Percentiles rank a stretch among this genome's conserved stretches.
Evolutionary conservation across 2,113 vertebrate species (phyloP).

Genomic region (Dasyprocta punctata): DNA sequence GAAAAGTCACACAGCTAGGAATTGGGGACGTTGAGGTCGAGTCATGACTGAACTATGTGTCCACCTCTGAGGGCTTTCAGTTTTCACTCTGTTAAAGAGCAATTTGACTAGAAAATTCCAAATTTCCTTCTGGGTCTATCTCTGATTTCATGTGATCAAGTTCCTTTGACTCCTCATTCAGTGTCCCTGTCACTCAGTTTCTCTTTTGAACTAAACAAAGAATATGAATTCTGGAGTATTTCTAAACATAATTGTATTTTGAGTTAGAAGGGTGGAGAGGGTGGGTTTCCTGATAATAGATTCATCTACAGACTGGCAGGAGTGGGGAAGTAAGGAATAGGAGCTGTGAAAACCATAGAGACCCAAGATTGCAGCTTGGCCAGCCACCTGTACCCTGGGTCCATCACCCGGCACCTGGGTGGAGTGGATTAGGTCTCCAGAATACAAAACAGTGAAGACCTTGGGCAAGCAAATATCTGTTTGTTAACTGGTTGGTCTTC

Average conservation of each 20-base stretch:
- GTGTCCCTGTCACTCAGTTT: neutral
- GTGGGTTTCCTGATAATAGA: neutral
- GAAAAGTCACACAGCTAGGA: neutral
- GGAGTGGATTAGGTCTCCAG: neutral
- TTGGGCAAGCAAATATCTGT: neutral
- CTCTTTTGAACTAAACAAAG: neutral
- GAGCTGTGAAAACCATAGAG: neutral
- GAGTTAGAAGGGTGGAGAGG: neutral
- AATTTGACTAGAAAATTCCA: neutral
- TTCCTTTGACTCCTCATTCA: neutral
- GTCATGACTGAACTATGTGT: neutral
- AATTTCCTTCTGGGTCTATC: no score
- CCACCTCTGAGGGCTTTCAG: neutral
- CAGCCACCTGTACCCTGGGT: neutral
- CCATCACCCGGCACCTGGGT: neutral
- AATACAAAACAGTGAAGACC: neutral
- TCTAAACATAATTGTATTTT: constrained; percentile 39
- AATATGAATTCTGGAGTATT: neutral
- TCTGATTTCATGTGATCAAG: neutral
- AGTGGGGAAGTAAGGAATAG: neutral
- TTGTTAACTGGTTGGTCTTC: neutral
- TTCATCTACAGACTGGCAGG: neutral
- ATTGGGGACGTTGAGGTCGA: neutral
- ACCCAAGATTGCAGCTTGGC: neutral
- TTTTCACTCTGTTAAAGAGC: constrained; percentile 3